Evolutionary conservation across 2,888 invertebrate species (phyloP), one percentile per base, ranked within the genome.

Genomic region (Asteroscopus sphinx): DNA sequence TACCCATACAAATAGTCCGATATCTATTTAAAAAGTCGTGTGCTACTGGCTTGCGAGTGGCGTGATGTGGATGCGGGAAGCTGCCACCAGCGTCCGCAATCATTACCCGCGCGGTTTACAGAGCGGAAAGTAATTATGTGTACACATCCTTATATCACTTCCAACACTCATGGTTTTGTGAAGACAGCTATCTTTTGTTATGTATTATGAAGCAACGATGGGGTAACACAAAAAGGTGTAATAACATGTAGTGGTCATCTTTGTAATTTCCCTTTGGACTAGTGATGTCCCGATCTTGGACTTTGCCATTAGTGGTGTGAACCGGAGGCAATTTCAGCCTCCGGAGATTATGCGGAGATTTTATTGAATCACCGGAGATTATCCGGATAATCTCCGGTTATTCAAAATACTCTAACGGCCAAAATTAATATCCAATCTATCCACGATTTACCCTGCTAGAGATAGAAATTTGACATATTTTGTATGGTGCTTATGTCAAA

Each of bases 121-220:
- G 54, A 63, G 68, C 72, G 72, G 59, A 72, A 74, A 74, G 32
- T 52, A 63, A 71, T 74, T 63, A 74, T 42, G 21, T 54, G 39
- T 40, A 66, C 35, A 72, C 52, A 61, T 62, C 66, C 66, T 66
- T 66, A 66, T 59, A 59, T 69, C 51, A 66, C 40, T 21, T 30
- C 32, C 11, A 30, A 54, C 8, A 54, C 8, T 6, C 17, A 36
- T 3, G 1, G 3, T 17, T 16, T 36, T 36, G n/a, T 9, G 36
- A 4, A 17, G 11, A 36, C 26, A 26, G 17, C 17, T 21, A 21
- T 21, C 17, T 21, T 21, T 21, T 21, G 4, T n/a, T n/a, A n/a
- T n/a, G n/a, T n/a, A n/a, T n/a, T 21, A 21, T 4, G 17, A 21
- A 21, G 17, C 17, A 4, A 21, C 17, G n/a, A n/a, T n/a, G n/a